Base-by-base conservation (phyloP, 1,140 invertebrate genomes). In the Drosophila asahinai region DNA sequence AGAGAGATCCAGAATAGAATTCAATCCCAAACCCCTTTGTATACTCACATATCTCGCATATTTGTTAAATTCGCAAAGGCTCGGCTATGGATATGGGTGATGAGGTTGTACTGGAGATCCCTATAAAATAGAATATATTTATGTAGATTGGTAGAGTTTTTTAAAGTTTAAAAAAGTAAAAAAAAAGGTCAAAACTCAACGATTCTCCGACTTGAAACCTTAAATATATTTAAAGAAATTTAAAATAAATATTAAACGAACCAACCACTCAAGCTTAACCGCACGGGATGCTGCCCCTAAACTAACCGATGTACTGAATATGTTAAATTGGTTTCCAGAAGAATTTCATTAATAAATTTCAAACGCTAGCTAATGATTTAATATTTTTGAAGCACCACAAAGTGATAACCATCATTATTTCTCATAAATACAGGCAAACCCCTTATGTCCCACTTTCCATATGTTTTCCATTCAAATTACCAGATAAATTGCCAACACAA, bases 41-140 rank as follows among this genome's bases (percentile, higher is more conserved):
- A 58, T 91, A 93, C 93, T 93, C 70, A 93, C 93, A 93, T 84
- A 78, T 94, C 90, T 55, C 79, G 62, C 38, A 92, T 73, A 48
- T 75, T 82, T 19, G 58, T 49, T 15, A 92, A 65, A 61, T 89
- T 91, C 15, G 71, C 72, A 86, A 92, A 92, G 48, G 93, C 93
- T 55, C 80, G 76, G 38, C 68, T 68, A 68, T 93, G 91, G 38
- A 94, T 90, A 40, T 92, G 79, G 9, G 70, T 92, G 48, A 91
- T 93, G 49, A 71, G 81, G 76, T 91, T 93, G 58, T 73, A 91
- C 86, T 79, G 91, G 36, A 93, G 68, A 86, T 92, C 82, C 74
- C 94, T 91, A 67, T 6, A 48, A 40, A 49, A 25, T 8, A 27
- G 11, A 19, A 17, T 30, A 45, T 25, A 40, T 64, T 9, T 17